These are phyloP conservation scores for Belonocnema kinseyi DNA, from an alignment of 1,140 invertebrate genomes.

Conservation along the genomic window DNA sequence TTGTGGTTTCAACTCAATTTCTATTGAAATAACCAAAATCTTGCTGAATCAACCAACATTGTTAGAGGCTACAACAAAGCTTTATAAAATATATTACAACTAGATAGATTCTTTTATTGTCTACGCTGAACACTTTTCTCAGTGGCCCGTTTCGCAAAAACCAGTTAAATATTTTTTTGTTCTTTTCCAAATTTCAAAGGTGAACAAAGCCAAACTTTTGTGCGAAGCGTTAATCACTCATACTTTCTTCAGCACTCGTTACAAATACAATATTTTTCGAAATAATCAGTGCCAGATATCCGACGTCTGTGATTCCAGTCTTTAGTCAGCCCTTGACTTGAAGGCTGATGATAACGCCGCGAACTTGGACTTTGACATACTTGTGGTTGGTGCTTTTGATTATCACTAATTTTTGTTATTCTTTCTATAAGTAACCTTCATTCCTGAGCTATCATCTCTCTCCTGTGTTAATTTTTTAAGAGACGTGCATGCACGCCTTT, in stretches of 20 bases:
- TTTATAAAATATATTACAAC: too few species aligned
- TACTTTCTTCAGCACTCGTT: neutral
- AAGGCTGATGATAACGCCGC: conserved; percentile 20
- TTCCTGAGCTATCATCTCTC: neutral
- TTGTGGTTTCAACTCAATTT: too few species aligned
- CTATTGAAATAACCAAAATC: too few species aligned
- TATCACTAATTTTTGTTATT: conserved; percentile 19
- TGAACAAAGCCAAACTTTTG: neutral
- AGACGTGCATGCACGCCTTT: neutral
- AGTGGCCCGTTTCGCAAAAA: too few species aligned
- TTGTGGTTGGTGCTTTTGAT: conserved; percentile 10
- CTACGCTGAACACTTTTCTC: too few species aligned
- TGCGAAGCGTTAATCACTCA: neutral
- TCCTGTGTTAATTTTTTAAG: neutral
- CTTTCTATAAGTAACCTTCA: conserved; percentile 8
- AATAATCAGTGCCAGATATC: conserved; percentile 16
- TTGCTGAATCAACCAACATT: too few species aligned
- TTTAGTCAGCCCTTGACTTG: conserved; percentile 16
- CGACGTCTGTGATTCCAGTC: neutral
- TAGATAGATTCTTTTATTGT: too few species aligned
- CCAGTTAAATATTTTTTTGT: neutral
- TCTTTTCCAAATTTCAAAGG: neutral
- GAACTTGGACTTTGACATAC: conserved; percentile 30
- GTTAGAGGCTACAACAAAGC: too few species aligned
- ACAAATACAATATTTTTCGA: neutral